Conservation (phyloP, 2,113 vertebrate species). For the Paratilapia polleni region DNA sequence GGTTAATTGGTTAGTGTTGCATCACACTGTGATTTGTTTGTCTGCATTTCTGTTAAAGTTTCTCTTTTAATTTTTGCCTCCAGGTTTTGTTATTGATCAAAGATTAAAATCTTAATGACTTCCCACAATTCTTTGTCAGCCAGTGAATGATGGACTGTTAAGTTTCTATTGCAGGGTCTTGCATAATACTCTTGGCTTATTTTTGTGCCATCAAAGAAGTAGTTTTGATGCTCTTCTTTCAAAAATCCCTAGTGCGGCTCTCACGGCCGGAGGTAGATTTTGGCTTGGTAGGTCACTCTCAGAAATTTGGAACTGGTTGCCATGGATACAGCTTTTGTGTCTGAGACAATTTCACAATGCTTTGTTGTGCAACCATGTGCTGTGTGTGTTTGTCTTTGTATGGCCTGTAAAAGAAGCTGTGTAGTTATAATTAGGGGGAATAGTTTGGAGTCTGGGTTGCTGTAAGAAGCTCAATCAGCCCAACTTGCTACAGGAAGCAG, state of each 20-base stretch:
- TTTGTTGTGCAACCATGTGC: constrained; percentile 38
- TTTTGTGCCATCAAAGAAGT: neutral
- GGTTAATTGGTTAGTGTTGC: neutral
- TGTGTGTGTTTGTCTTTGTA: neutral
- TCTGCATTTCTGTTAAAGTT: neutral
- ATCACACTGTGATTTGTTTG: constrained; percentile 9
- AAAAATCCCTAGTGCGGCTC: neutral
- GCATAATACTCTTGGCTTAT: constrained; percentile 15
- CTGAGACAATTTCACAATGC: constrained; percentile 2
- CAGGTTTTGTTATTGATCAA: constrained; percentile 32
- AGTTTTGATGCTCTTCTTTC: neutral
- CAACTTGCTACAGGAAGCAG: neutral
- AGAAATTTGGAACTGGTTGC: constrained; percentile 37
- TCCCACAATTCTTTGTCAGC: neutral
- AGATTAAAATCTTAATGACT: constrained; percentile 37
- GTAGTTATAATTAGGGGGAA: constrained; percentile 10
- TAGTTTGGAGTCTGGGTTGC: neutral
- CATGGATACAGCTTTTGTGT: constrained; percentile 52
- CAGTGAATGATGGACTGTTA: neutral
- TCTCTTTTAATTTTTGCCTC: neutral
- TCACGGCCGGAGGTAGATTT: neutral
- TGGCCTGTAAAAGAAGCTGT: neutral
- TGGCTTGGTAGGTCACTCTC: neutral
- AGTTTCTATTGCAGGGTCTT: constrained; percentile 15
- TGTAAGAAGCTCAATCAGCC: neutral